phyloP scores from a whole-genome alignment of 2,113 vertebrate species.

The Phalacrocorax brasilianus region DNA sequence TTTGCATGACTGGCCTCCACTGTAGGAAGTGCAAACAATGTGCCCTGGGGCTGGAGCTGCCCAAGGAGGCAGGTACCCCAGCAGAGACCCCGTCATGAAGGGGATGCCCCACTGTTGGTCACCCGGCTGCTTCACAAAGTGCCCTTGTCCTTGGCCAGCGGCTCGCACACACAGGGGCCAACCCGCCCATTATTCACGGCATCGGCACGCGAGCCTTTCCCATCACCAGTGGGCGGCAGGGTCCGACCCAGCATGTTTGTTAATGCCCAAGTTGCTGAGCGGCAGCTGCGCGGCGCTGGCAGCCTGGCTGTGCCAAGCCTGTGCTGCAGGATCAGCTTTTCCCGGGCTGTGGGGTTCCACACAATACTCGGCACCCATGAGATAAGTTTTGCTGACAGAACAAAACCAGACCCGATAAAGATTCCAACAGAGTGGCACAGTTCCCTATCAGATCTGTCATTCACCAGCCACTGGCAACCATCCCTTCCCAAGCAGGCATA shows the following conservation, averaged over 20 bases:
- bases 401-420: not conserved
- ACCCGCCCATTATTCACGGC: not conserved
- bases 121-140: not conserved
- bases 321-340: accelerated
- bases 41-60: not conserved
- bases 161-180: not conserved
- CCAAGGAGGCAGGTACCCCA: not conserved
- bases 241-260: accelerated
- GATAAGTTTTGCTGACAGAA: not conserved
- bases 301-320: accelerated
- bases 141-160: not conserved
- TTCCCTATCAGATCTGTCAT: not conserved
- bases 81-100: accelerated
- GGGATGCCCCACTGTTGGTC: not conserved
- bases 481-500: not conserved
- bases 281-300: not conserved
- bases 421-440: not conserved
- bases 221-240: not conserved
- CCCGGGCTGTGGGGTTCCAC: accelerated
- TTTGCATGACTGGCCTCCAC: not conserved
- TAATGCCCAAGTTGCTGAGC: not conserved
- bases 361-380: not conserved
- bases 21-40: accelerated
- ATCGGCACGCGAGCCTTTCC: not conserved
- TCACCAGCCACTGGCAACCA: not conserved